phyloP scores from a whole-genome alignment of 2,113 vertebrate species.

The Neotoma lepida region DNA sequence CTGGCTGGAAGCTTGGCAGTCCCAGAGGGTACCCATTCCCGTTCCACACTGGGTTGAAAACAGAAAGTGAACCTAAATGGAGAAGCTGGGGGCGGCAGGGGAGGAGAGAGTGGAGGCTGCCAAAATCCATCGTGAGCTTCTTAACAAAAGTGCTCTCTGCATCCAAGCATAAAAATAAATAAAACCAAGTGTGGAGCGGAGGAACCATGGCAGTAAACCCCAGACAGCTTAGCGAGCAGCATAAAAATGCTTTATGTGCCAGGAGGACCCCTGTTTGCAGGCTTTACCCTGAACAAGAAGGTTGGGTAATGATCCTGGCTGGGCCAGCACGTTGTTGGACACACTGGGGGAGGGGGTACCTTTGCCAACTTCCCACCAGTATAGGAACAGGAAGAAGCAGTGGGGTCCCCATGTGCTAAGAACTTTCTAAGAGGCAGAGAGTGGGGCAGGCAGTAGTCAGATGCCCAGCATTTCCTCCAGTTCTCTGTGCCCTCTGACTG shows the following conservation, averaged over 20 bases:
- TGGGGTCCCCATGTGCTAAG: neutral
- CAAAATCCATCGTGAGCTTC: slow-evolving; percentile 46
- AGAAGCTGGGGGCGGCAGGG: neutral
- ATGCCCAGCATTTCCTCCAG: neutral
- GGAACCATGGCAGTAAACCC: slow-evolving; percentile 69
- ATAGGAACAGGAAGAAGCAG: neutral
- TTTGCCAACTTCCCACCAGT: neutral
- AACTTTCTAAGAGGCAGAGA: neutral
- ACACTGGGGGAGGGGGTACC: neutral
- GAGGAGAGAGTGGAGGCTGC: slow-evolving; percentile 2
- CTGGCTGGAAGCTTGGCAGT: neutral
- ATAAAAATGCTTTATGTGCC: slow-evolving; percentile 72
- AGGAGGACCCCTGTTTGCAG: slow-evolving; percentile 22
- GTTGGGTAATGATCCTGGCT: neutral
- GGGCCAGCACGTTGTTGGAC: neutral
- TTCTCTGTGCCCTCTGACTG: neutral
- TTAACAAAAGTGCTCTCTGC: slow-evolving; percentile 60
- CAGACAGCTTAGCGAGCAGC: slow-evolving; percentile 70
- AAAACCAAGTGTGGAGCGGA: slow-evolving; percentile 59
- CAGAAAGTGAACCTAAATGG: slow-evolving; percentile 36
- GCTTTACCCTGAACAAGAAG: slow-evolving; percentile 8
- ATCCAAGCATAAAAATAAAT: slow-evolving; percentile 68
- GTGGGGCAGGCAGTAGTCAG: neutral
- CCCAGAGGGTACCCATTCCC: neutral
- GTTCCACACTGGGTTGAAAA: slow-evolving; percentile 21